A percentile compares a stretch with the other conserved stretches of the same genome.
Conservation (phyloP, 2,888 invertebrate genomes). For the Melinaea marsaeus region DNA sequence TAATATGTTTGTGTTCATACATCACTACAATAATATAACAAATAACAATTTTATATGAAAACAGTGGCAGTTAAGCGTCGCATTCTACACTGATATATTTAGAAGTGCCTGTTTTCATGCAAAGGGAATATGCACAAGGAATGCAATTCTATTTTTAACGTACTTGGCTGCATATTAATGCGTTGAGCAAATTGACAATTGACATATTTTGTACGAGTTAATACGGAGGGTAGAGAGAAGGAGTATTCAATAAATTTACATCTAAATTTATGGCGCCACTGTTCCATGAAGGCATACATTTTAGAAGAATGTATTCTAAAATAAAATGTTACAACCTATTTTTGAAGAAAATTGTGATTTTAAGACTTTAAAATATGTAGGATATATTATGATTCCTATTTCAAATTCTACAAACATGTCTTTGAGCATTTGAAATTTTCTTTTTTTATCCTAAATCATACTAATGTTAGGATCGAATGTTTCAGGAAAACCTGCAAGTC, state of each 20-base stretch:
- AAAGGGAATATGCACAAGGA: neutral
- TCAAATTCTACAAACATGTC: neutral
- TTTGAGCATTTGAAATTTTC: neutral
- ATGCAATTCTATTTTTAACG: slow-evolving; percentile 1
- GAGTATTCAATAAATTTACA: neutral
- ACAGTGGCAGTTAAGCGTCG: too few relatives aligned
- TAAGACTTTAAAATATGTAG: too few relatives aligned
- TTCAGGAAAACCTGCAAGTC: slow-evolving; percentile 94
- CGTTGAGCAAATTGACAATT: slow-evolving; percentile 2
- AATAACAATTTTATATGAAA: too few relatives aligned
- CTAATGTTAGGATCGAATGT: slow-evolving; percentile 38
- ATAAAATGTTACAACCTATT: too few relatives aligned
- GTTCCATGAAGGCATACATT: too few relatives aligned
- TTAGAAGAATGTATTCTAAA: too few relatives aligned
- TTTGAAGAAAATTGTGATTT: too few relatives aligned
- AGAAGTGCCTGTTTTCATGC: neutral
- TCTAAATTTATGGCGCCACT: too few relatives aligned
- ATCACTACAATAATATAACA: too few relatives aligned
- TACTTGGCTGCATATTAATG: neutral
- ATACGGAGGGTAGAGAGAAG: neutral
- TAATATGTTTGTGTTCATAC: too few relatives aligned
- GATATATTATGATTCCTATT: too few relatives aligned
- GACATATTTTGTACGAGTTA: neutral
- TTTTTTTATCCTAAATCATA: neutral
- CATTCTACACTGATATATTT: too few relatives aligned